phyloP scores from a whole-genome alignment of 2,797 vertebrate species.

The Chaunax sp. region DNA sequence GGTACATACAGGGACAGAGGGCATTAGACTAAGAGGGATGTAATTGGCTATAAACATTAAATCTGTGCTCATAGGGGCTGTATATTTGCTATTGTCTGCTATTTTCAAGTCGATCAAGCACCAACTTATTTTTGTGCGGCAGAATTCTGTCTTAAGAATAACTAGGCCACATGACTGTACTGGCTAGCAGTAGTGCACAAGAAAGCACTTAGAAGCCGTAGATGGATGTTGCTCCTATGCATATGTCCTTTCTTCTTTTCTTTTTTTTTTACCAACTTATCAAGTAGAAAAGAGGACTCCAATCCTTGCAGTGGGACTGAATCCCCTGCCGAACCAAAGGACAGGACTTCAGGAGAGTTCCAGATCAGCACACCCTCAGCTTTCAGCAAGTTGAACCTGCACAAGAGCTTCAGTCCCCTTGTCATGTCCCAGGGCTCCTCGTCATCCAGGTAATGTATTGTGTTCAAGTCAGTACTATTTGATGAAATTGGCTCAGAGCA shows the following conservation, averaged over 20 bases:
- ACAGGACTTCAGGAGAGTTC: conserved; percentile 84
- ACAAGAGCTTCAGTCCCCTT: conserved; percentile 90
- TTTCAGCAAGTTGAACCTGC: conserved; percentile 92
- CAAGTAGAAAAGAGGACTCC: conserved; percentile 84
- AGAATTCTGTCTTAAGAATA: neutral
- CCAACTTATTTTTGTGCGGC: neutral
- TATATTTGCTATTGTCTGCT: neutral
- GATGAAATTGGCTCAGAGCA: neutral
- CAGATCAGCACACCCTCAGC: conserved; percentile 96
- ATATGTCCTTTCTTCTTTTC: accelerated
- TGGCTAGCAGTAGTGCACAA: neutral
- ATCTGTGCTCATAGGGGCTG: neutral
- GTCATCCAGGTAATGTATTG: conserved; percentile 89
- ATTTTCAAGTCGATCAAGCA: too few relatives aligned
- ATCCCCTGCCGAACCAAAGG: conserved; percentile 85
- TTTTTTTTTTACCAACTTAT: neutral
- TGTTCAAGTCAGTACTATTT: neutral
- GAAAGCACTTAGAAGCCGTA: neutral
- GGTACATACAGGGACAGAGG: conserved; percentile 65
- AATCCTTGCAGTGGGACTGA: conserved; percentile 78
- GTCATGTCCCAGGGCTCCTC: conserved; percentile 89
- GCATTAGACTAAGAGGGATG: neutral
- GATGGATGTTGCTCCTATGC: neutral
- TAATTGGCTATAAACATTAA: neutral
- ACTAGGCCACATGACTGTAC: too few relatives aligned